Evolutionary conservation across 1,140 invertebrate species (phyloP).

Genomic region (Drosophila oshimai): DNA sequence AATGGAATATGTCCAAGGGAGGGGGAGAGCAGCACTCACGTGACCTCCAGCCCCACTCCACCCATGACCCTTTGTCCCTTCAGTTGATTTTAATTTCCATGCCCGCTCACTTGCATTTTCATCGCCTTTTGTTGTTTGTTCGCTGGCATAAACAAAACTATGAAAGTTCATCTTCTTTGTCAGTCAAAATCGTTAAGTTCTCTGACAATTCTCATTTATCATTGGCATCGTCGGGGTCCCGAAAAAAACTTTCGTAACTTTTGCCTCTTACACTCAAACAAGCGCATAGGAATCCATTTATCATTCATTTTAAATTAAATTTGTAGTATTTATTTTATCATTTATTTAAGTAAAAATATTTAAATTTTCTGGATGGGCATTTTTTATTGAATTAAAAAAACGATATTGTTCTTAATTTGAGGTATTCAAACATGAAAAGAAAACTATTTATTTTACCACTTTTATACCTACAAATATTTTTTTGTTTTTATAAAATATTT

Average conservation of each 20-base stretch:
- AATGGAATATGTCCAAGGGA: constrained; percentile 45
- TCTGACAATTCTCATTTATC: constrained; percentile 70
- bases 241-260: constrained; percentile 54
- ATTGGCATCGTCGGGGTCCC: constrained; percentile 30
- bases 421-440: too few species aligned
- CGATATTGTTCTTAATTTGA: too few species aligned
- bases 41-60: neutral
- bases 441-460: too few species aligned
- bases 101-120: constrained; percentile 47
- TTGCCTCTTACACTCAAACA: constrained; percentile 21
- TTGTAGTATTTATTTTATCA: neutral
- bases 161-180: constrained; percentile 63
- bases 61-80: constrained; percentile 44
- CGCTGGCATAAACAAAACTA: constrained; percentile 67
- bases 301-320: neutral
- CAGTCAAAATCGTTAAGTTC: constrained; percentile 74
- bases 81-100: constrained; percentile 45
- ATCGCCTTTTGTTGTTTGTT: constrained; percentile 11
- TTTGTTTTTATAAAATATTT: too few species aligned
- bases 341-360: too few species aligned
- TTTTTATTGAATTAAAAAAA: too few species aligned
- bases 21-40: too few species aligned
- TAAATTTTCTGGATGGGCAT: too few species aligned
- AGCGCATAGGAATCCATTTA: neutral
- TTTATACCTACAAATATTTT: too few species aligned